These are phyloP conservation scores for Lycocerus yunnanus DNA, from an alignment of 2,888 invertebrate species.

Conservation along the genomic window DNA sequence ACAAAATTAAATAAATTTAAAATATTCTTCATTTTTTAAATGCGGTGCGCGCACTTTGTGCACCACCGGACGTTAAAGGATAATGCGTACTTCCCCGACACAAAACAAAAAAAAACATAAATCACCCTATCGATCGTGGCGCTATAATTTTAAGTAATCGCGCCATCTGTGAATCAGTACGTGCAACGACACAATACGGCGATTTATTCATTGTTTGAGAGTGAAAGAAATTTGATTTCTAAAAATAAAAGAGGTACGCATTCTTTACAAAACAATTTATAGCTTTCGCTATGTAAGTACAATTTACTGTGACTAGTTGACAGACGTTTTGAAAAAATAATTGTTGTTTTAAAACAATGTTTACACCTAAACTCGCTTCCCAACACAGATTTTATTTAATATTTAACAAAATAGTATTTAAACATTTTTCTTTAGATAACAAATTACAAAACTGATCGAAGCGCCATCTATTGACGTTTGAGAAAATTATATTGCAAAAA, in stretches of 20 bases:
- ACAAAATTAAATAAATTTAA: slow-evolving; percentile 48
- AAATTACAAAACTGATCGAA: neutral
- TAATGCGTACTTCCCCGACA: slow-evolving; percentile 3
- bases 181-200: neutral
- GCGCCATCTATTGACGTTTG: neutral
- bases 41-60: slow-evolving; percentile 37
- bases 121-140: neutral
- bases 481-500: slow-evolving; percentile 32
- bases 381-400: neutral
- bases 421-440: neutral
- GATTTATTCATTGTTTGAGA: neutral
- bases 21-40: slow-evolving; percentile 40
- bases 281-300: slow-evolving; percentile 42
- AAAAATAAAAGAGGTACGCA: neutral
- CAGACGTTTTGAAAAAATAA: slow-evolving; percentile 36
- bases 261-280: neutral
- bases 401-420: slow-evolving; percentile 1
- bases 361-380: neutral
- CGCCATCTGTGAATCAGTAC: neutral
- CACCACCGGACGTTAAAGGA: slow-evolving; percentile 20
- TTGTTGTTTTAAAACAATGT: slow-evolving; percentile 14
- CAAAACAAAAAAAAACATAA: neutral
- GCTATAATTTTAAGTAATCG: neutral
- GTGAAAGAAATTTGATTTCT: neutral
- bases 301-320: slow-evolving; percentile 52